Conservation (phyloP, 2,797 vertebrate species). For the Selene dorsalis region DNA sequence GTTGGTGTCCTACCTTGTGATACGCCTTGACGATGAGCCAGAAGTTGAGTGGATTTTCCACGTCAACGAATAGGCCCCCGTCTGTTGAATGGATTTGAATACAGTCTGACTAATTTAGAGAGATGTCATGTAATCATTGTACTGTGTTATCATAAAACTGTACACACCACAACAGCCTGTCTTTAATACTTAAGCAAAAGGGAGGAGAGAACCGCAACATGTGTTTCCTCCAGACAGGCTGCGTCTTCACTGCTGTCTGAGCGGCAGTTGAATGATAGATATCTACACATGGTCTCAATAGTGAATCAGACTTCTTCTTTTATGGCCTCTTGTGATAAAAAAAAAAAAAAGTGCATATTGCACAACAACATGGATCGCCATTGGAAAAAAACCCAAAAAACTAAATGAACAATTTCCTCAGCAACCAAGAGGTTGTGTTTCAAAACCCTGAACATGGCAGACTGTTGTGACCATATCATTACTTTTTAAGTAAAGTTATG, state of each 20-base stretch:
- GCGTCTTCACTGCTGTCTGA: not conserved
- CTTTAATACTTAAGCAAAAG: not conserved
- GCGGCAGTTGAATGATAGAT: not conserved
- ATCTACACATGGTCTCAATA: not conserved
- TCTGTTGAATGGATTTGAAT: not conserved
- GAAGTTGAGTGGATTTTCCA: slow-evolving; percentile 89
- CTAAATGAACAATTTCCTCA: not conserved
- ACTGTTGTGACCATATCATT: not conserved
- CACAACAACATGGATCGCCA: not conserved
- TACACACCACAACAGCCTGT: not conserved
- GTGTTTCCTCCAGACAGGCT: not conserved
- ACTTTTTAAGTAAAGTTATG: not conserved
- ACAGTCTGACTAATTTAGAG: not conserved
- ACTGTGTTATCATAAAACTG: not conserved
- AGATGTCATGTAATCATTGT: not conserved
- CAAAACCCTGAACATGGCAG: not conserved
- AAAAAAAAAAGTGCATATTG: not conserved
- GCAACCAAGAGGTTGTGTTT: not conserved
- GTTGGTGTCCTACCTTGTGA: slow-evolving; percentile 90
- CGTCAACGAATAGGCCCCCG: slow-evolving; percentile 57
- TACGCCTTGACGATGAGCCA: slow-evolving; percentile 90
- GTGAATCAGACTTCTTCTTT: not conserved
- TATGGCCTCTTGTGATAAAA: slow-evolving; percentile 16
- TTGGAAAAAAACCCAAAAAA: not conserved
- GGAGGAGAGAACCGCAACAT: not conserved